Evolutionary conservation across 2,113 vertebrate species (phyloP), one percentile per base, ranked within the genome.

Genomic region (Coreoperca whiteheadi): DNA sequence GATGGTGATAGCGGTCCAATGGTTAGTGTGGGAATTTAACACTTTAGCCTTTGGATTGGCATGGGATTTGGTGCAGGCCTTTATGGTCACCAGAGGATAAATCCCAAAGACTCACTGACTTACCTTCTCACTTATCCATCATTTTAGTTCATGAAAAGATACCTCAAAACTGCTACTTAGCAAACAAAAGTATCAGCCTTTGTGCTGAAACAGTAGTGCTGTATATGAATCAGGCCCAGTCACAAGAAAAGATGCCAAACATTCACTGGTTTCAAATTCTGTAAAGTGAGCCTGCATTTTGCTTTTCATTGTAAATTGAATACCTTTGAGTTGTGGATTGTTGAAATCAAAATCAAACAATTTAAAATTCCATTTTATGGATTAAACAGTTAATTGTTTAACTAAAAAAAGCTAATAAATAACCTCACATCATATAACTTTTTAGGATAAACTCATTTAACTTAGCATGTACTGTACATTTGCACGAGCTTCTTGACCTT

Each of bases 11-110:
- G 23, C 1, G 0, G 32, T 39, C 1, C 2, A 32, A 21, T 9
- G 28, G 43, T 74, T 32, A 16, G 43, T 59, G 41, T 75, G 43
- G 28, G 61, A 70, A 79, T 75, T 65, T 30, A 87, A 51, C 46
- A 37, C 76, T 39, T 66, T 4, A 41, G 39, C 32, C 46, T 57
- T 83, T 67, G 70, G 54, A 77, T 56, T 65, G 56, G 43, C 54
- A 8, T 63, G 57, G 77, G 59, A 81, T 84, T 63, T 87, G 61
- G 59, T 50, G 50, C 41, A 30, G 48, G 53, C 21, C 8, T 85
- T 34, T 72, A 15, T 20, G 43, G 57, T 68, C 57, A 66, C 60
- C 48, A 41, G 56, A 37, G 70, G 79, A 79, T 81, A 30, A 76
- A 69, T 81, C 79, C n/a, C 10, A 46, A 41, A 11, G 56, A 20